Conservation (phyloP, 2,888 invertebrate species). For the Muschampia plurimacula region DNA sequence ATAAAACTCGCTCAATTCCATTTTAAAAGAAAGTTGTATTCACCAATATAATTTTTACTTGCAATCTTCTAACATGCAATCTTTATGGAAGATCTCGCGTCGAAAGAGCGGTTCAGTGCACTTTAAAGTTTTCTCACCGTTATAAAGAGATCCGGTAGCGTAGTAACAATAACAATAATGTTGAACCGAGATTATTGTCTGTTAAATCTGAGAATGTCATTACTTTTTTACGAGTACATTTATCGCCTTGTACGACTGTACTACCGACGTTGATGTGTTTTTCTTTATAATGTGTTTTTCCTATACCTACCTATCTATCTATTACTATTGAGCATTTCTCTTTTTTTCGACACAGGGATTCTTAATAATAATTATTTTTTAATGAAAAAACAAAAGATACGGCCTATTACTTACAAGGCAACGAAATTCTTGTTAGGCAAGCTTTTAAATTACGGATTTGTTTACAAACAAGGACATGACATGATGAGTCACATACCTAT, state of each 20-base stretch:
- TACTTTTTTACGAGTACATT: conserved; percentile 4
- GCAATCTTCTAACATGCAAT: conserved; percentile 1
- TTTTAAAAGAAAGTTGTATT: conserved; percentile 1
- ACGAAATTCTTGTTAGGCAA: neutral
- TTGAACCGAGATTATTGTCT: conserved; percentile 11
- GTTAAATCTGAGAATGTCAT: conserved; percentile 20
- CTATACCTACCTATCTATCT: no score
- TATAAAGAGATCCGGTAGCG: conserved; percentile 29
- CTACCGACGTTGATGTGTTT: no score
- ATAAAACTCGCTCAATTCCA: neutral
- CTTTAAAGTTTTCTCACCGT: conserved; percentile 21
- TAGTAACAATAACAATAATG: conserved; percentile 7
- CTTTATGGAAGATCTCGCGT: conserved; percentile 3
- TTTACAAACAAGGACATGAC: neutral
- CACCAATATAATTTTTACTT: neutral
- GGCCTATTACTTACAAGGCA: neutral
- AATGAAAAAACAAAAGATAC: neutral
- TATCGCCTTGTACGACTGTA: neutral
- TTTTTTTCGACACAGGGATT: no score
- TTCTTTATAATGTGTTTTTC: no score
- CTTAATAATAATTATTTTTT: no score
- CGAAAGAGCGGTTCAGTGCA: neutral
- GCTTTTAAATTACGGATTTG: neutral
- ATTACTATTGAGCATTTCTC: no score
- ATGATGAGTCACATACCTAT: neutral